A percentile compares a stretch with the other conserved stretches of the same genome.
These are phyloP conservation scores for Gobius niger DNA, from an alignment of 2,113 vertebrate genomes.

Conservation along the genomic window DNA sequence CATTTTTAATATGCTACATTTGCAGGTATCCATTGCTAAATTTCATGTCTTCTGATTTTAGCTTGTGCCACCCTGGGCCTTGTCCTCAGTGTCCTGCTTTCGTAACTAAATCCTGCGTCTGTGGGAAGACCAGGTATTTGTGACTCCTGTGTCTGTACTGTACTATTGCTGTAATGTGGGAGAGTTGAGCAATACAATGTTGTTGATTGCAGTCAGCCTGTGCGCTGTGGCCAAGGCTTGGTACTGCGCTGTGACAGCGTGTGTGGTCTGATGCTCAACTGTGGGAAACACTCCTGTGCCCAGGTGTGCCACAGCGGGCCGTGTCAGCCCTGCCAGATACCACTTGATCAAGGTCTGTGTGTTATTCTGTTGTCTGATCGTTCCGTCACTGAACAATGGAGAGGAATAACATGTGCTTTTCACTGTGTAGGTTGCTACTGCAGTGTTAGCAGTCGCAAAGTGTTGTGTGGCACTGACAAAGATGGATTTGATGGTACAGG, in stretches of 20 bases:
- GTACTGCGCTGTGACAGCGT: slow-evolving; percentile 84
- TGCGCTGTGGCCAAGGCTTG: slow-evolving; percentile 89
- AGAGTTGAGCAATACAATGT: neutral
- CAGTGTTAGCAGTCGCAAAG: slow-evolving; percentile 81
- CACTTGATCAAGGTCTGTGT: slow-evolving; percentile 82
- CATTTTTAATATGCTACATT: too few species aligned
- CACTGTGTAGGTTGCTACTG: slow-evolving; percentile 83
- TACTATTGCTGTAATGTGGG: neutral
- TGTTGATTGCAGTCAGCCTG: slow-evolving; percentile 81
- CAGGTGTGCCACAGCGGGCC: slow-evolving; percentile 88
- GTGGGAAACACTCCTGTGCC: slow-evolving; percentile 86
- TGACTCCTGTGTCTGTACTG: neutral
- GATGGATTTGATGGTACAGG: slow-evolving; percentile 85
- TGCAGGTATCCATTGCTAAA: neutral
- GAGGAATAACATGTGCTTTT: neutral
- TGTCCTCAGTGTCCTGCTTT: slow-evolving; percentile 95
- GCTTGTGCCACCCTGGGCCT: slow-evolving; percentile 96
- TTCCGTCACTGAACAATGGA: neutral
- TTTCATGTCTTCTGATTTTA: slow-evolving; percentile 47
- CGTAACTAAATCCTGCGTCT: slow-evolving; percentile 90
- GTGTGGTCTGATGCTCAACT: slow-evolving; percentile 86
- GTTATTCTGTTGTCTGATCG: neutral
- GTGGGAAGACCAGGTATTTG: slow-evolving; percentile 87
- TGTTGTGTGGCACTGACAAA: slow-evolving; percentile 85
- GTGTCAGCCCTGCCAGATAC: slow-evolving; percentile 87